Evolutionary conservation across 2,113 vertebrate genomes (phyloP), one percentile per base, ranked within the genome.

Genomic region (Dryoscopus gambensis): DNA sequence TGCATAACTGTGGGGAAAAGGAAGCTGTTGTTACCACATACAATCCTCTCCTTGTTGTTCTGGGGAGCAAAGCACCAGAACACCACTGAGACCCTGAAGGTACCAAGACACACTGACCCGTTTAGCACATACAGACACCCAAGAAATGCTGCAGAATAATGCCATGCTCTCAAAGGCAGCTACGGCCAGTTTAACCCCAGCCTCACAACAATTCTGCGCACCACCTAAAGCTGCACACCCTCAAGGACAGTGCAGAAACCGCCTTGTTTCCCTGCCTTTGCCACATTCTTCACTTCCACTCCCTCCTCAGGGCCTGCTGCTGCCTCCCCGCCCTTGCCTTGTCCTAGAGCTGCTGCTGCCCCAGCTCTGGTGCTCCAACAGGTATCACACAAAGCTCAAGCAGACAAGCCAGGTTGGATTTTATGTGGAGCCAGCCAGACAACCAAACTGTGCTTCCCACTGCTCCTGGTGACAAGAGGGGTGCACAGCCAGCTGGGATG

Each of bases 1-100:
- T 95, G 80, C 68, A 60, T 91, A 87, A 95, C 86, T 88, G 80
- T 96, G 96, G 80, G 96, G 95, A 96, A 96, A 82, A 89, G 80
- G 89, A 89, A 96, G 71, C 71, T 35, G 13, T 8, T 93, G 82
- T 95, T 91, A 95, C 87, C 95, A 96, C 94, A 92, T 42, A 67
- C 60, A 67, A 49, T 69, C 40, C 87, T 77, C 30, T 70, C 86
- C 73, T 70, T 81, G 50, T 40, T 83, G 57, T 52, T 90, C 50
- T 60, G 68, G 35, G 39, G 79, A 80, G 42, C n/a, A 89, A 63
- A 81, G 90, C 53, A 46, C n/a, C 19, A 49, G 28, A 71, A 11
- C 20, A 21, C 11, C n/a, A 44, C 22, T 9, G 65, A 63, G 60
- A 84, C 37, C 1, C 6, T 27, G 47, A 73, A 86, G 39, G 47